Evolutionary conservation across 2,888 invertebrate species (phyloP).

Genomic region (Alsophila aescularia): DNA sequence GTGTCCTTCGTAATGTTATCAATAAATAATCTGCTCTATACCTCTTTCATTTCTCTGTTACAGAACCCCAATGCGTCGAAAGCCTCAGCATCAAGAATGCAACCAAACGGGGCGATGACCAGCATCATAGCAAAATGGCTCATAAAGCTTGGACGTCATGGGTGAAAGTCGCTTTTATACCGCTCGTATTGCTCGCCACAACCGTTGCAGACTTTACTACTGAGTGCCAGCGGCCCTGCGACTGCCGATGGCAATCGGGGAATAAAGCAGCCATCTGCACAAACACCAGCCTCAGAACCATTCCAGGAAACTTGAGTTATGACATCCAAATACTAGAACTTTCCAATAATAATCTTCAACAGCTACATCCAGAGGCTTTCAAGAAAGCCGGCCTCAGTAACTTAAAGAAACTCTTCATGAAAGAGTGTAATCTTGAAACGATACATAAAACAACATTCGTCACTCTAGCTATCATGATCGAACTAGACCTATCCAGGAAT

Average conservation of each 20-base stretch:
- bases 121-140: conserved; percentile 77
- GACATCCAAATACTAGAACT: conserved; percentile 90
- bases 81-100: conserved; percentile 68
- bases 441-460: conserved; percentile 90
- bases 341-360: conserved; percentile 87
- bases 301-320: conserved; percentile 90
- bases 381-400: conserved; percentile 88
- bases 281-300: conserved; percentile 85
- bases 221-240: conserved; percentile 88
- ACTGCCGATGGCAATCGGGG: conserved; percentile 94
- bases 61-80: conserved; percentile 73
- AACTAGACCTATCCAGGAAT: conserved; percentile 92
- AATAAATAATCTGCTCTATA: neutral
- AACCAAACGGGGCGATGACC: conserved; percentile 76
- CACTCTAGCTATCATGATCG: conserved; percentile 90
- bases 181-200: conserved; percentile 60
- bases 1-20: neutral
- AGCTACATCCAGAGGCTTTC: conserved; percentile 88
- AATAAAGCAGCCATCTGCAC: conserved; percentile 94
- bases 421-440: conserved; percentile 88
- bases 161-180: conserved; percentile 70
- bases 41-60: conserved; percentile 53
- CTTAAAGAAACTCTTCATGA: conserved; percentile 91
- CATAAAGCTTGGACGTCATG: conserved; percentile 79
- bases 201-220: conserved; percentile 83